Conservation (phyloP, 2,113 vertebrate species). For the Nothobranchius furzeri region DNA sequence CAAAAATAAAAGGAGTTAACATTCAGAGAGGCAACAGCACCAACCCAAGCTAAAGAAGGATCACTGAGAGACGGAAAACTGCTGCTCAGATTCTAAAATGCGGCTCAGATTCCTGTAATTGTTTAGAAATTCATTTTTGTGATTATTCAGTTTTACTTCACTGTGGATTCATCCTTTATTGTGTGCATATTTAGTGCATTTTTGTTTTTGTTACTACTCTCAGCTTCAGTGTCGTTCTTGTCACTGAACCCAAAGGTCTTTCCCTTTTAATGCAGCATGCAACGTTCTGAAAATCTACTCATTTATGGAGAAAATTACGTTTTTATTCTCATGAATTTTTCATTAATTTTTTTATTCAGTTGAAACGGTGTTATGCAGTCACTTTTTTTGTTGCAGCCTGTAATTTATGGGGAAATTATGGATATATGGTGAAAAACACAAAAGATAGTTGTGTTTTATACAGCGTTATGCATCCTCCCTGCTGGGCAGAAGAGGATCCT, state of each 20-base stretch:
- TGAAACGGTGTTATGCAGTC: slow-evolving; percentile 2
- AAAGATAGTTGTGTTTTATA: slow-evolving; percentile 28
- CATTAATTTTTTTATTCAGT: background rate
- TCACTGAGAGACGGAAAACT: slow-evolving; percentile 6
- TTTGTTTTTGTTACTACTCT: slow-evolving; percentile 8
- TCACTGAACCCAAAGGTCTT: background rate
- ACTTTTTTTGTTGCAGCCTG: slow-evolving; percentile 17
- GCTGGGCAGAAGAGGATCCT: slow-evolving; percentile 70
- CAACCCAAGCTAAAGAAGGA: background rate
- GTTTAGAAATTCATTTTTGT: background rate
- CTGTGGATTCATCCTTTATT: slow-evolving; percentile 14
- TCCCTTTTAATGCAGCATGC: background rate
- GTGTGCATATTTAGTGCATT: slow-evolving; percentile 27
- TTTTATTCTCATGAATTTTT: slow-evolving; percentile 5
- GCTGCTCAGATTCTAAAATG: slow-evolving; percentile 22
- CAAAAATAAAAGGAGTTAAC: slow-evolving; percentile 2
- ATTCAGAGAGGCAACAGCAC: background rate
- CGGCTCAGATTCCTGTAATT: slow-evolving; percentile 3
- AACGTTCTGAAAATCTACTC: background rate
- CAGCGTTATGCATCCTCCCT: slow-evolving; percentile 48
- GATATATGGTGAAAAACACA: background rate
- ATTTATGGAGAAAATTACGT: slow-evolving; percentile 1
- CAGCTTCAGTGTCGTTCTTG: background rate
- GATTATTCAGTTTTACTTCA: background rate
- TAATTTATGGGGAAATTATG: slow-evolving; percentile 1